Evolutionary conservation across 2,797 vertebrate species (phyloP).

Genomic region (Sebastes melanostomus): DNA sequence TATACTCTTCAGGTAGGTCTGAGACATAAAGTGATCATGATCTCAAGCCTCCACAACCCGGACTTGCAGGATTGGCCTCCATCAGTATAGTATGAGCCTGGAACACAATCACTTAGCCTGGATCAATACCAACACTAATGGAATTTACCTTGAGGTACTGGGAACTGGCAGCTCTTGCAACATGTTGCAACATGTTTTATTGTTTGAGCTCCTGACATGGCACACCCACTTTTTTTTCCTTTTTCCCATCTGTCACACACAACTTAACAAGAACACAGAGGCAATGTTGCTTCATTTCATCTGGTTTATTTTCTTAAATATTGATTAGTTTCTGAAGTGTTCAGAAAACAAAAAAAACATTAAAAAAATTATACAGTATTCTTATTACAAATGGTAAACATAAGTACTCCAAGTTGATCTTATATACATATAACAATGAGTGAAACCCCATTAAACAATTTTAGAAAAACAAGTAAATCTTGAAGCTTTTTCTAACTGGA

Average conservation of each 20-base stretch:
- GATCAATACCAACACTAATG: conserved; percentile 71
- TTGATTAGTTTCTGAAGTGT: conserved; percentile 89
- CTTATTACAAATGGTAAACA: conserved; percentile 99
- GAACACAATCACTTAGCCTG: conserved; percentile 62
- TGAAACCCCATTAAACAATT: conserved; percentile 94
- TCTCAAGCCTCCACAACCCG: background rate
- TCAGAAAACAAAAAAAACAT: conserved; percentile 90
- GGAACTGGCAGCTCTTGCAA: conserved; percentile 68
- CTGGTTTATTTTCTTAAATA: conserved; percentile 98
- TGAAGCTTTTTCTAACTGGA: conserved; percentile 91
- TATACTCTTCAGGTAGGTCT: background rate
- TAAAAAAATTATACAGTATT: conserved; percentile 92
- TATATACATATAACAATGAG: conserved; percentile 99
- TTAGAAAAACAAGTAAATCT: conserved; percentile 93
- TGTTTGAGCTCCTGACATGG: conserved; percentile 64
- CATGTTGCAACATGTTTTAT: conserved; percentile 81
- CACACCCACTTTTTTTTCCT: conserved; percentile 64
- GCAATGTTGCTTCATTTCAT: conserved; percentile 76
- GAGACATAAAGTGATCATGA: background rate
- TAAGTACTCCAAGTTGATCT: conserved; percentile 95
- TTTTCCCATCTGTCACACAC: conserved; percentile 6
- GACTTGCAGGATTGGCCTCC: conserved; percentile 26
- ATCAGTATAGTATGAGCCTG: conserved; percentile 30
- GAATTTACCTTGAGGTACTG: conserved; percentile 76
- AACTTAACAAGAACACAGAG: conserved; percentile 63